These are phyloP conservation scores for Lutraria rhynchaena DNA, from an alignment of 1,140 invertebrate genomes.

Conservation along the genomic window DNA sequence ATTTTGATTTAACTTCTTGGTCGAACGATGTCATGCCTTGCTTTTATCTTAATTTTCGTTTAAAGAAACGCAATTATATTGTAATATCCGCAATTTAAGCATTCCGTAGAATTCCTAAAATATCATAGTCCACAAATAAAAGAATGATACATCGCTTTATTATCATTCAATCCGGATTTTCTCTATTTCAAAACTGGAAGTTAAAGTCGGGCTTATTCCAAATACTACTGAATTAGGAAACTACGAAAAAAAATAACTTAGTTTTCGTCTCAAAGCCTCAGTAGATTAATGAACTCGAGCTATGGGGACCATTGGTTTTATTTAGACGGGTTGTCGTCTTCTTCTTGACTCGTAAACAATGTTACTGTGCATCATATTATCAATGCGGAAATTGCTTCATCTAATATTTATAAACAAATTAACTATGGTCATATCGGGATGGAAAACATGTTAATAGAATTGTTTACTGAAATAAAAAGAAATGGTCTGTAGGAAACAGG, in stretches of 20 bases:
- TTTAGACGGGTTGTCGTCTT: slow-evolving; percentile 8
- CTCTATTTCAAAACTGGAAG: too few relatives aligned
- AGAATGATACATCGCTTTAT: too few relatives aligned
- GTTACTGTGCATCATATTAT: slow-evolving; percentile 22
- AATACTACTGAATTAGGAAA: too few relatives aligned
- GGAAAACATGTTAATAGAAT: slow-evolving; percentile 37
- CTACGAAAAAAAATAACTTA: too few relatives aligned
- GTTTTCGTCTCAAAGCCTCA: too few relatives aligned
- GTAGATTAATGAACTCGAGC: too few relatives aligned
- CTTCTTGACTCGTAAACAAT: slow-evolving; percentile 27
- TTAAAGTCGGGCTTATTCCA: too few relatives aligned
- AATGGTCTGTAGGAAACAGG: too few relatives aligned
- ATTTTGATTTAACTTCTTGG: not conserved
- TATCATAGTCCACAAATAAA: too few relatives aligned
- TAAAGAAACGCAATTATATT: not conserved
- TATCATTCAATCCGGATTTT: too few relatives aligned
- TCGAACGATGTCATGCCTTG: slow-evolving; percentile 41
- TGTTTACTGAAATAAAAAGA: slow-evolving; percentile 32
- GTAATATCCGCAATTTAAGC: not conserved
- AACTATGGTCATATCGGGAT: slow-evolving; percentile 21
- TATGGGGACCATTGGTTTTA: not conserved
- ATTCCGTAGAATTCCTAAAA: too few relatives aligned
- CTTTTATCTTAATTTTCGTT: not conserved
- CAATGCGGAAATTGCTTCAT: slow-evolving; percentile 55
- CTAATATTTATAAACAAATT: slow-evolving; percentile 59